These are phyloP conservation scores for Petrolisthes cinctipes DNA, from an alignment of 2,888 invertebrate species.

Conservation along the genomic window DNA sequence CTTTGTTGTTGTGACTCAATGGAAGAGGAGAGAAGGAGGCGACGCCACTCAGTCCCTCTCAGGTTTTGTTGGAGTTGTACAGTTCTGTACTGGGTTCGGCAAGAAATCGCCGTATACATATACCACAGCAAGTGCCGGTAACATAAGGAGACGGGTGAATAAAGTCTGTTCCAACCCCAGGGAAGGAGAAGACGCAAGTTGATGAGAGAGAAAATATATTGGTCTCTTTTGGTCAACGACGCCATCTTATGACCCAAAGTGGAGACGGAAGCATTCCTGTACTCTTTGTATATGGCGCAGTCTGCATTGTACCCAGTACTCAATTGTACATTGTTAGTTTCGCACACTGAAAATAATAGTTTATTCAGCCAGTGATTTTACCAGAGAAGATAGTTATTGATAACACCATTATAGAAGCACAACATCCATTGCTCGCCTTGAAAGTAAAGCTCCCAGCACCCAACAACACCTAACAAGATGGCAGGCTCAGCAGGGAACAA, in stretches of 20 bases:
- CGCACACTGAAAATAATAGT: slow-evolving; percentile 18
- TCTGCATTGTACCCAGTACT: slow-evolving; percentile 41
- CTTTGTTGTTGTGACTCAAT: slow-evolving; percentile 61
- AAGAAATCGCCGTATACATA: slow-evolving; percentile 36
- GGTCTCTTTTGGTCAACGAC: slow-evolving; percentile 20
- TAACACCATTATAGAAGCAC: slow-evolving; percentile 3
- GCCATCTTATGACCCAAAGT: slow-evolving; percentile 41
- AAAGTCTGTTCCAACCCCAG: background rate
- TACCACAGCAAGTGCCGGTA: slow-evolving; percentile 28
- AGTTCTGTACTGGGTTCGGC: slow-evolving; percentile 49
- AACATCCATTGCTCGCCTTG: background rate
- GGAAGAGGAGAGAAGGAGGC: slow-evolving; percentile 48
- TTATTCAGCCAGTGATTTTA: slow-evolving; percentile 28
- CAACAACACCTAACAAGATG: background rate
- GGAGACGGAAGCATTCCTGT: background rate
- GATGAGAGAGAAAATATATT: background rate
- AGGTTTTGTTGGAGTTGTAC: slow-evolving; percentile 41
- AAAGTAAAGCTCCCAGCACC: background rate
- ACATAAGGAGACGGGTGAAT: slow-evolving; percentile 13
- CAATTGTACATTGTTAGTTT: slow-evolving; percentile 17
- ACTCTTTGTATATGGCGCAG: slow-evolving; percentile 15
- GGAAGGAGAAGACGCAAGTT: background rate
- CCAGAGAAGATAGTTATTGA: background rate
- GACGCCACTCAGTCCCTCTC: slow-evolving; percentile 30
- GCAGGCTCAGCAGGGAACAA: background rate